Percentiles rank a stretch among this genome's conserved stretches.
Conservation (phyloP, 2,113 vertebrate genomes). For the Odontesthes bonariensis region DNA sequence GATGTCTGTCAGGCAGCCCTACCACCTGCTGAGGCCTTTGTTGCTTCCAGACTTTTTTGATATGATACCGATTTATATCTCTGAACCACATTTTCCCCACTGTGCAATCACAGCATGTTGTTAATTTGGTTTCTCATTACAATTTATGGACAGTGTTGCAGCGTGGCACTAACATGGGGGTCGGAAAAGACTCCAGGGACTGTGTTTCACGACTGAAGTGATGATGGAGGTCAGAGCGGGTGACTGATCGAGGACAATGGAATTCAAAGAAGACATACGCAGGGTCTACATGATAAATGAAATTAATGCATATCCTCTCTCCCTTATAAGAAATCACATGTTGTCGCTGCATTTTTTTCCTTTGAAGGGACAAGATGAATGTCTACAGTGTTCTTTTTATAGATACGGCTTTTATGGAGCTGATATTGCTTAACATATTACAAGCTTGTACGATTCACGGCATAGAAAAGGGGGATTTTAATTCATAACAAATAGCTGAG, state of each 20-base stretch:
- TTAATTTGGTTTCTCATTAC: conserved; percentile 78
- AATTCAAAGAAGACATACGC: conserved; percentile 51
- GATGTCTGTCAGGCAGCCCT: conserved; percentile 50
- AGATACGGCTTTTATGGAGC: conserved; percentile 56
- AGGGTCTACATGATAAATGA: conserved; percentile 46
- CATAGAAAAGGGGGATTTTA: conserved; percentile 41
- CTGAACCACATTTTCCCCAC: conserved; percentile 64
- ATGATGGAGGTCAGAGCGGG: conserved; percentile 58
- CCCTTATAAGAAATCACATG: conserved; percentile 21
- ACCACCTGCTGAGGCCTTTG: conserved; percentile 60
- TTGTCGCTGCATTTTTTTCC: conserved; percentile 14
- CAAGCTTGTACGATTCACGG: conserved; percentile 55
- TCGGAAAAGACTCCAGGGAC: conserved; percentile 59
- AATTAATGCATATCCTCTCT: conserved; percentile 38
- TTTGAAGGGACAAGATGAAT: conserved; percentile 56
- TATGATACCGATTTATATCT: conserved; percentile 75
- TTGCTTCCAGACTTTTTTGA: conserved; percentile 60
- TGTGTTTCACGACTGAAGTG: conserved; percentile 58
- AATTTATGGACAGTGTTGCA: conserved; percentile 64
- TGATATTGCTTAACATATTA: conserved; percentile 61
- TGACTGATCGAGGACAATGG: conserved; percentile 35
- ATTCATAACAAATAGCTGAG: conserved; percentile 46
- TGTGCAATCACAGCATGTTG: conserved; percentile 71
- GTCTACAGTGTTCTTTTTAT: conserved; percentile 64
- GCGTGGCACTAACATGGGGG: conserved; percentile 37